phyloP scores from a whole-genome alignment of 2,113 vertebrate species.

The Syrmaticus mikado region DNA sequence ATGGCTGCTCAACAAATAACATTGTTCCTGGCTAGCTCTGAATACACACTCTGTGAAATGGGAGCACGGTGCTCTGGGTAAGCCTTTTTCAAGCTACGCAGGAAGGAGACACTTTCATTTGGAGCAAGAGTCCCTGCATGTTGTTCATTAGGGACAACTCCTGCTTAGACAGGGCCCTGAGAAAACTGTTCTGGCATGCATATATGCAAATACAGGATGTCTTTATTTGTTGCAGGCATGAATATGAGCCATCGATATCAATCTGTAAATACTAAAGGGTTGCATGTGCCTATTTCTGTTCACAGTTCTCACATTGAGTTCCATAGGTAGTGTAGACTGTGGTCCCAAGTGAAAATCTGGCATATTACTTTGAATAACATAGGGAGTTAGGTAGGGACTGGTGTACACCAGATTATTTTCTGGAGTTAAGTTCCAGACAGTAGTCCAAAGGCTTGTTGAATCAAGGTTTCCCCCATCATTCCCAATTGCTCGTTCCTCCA shows the following conservation, averaged over 20 bases:
- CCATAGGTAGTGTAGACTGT: neutral
- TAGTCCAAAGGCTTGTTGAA: neutral
- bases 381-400: neutral
- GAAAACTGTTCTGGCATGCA: neutral
- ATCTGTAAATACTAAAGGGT: neutral
- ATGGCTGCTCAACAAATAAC: neutral
- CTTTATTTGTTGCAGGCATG: neutral
- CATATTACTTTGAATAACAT: neutral
- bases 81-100: neutral
- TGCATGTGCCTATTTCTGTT: neutral
- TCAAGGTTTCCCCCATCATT: neutral
- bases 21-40: neutral
- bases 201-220: neutral
- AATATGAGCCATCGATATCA: neutral
- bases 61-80: neutral
- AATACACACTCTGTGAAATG: neutral
- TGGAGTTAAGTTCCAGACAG: neutral
- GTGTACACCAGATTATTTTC: neutral
- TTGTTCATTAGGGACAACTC: neutral
- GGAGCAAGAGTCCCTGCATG: neutral
- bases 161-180: neutral
- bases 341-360: neutral
- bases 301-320: neutral
- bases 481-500: neutral
- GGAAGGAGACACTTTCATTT: neutral